These are phyloP conservation scores for Orgyia antiqua DNA, from an alignment of 2,888 invertebrate genomes.

Conservation along the genomic window DNA sequence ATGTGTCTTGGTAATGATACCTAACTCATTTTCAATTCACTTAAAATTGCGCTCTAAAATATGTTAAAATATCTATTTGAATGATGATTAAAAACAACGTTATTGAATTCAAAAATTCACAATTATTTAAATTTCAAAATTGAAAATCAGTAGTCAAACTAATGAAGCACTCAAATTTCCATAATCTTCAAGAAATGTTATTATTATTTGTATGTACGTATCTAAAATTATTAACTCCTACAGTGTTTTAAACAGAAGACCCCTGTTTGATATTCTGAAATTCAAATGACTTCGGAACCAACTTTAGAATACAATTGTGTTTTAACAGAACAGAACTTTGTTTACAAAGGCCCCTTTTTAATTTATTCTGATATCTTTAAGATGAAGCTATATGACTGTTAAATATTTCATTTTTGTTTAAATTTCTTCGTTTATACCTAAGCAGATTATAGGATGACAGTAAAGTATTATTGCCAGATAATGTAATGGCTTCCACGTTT, in stretches of 20 bases:
- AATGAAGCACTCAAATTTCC: background rate
- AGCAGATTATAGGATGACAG: conserved; percentile 6
- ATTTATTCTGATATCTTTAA: conserved; percentile 29
- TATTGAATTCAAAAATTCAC: background rate
- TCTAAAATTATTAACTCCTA: conserved; percentile 30
- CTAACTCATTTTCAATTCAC: too few relatives aligned
- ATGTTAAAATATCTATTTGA: too few relatives aligned
- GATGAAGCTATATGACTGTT: conserved; percentile 13
- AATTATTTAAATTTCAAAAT: background rate
- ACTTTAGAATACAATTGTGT: conserved; percentile 58
- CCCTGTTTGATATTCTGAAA: conserved; percentile 63
- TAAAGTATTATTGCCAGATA: conserved; percentile 17
- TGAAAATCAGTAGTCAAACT: background rate
- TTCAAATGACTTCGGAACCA: conserved; percentile 63
- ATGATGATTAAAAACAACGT: too few relatives aligned
- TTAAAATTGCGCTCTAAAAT: too few relatives aligned
- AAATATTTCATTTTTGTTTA: too few relatives aligned
- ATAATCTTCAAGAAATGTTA: background rate
- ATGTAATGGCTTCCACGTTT: conserved; percentile 16
- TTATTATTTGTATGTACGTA: conserved; percentile 12
- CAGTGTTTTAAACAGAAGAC: conserved; percentile 35
- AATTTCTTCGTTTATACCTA: background rate
- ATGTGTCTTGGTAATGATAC: too few relatives aligned
- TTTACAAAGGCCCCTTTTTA: conserved; percentile 51
- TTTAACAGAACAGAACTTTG: conserved; percentile 50